These are phyloP conservation scores for Drosophila elegans DNA, from an alignment of 1,140 invertebrate genomes.

Conservation along the genomic window DNA sequence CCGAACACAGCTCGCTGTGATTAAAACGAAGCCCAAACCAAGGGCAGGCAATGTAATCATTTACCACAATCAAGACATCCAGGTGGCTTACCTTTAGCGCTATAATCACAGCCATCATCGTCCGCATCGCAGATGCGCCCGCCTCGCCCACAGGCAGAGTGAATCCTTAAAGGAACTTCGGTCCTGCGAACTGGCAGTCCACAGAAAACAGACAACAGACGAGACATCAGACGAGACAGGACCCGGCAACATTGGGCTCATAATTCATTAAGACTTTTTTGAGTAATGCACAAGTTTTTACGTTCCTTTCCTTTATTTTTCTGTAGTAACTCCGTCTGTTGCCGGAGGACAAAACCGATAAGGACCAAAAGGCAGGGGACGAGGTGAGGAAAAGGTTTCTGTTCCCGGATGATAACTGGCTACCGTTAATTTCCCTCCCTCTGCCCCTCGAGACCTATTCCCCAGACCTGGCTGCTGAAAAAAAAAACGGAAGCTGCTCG, in stretches of 20 bases:
- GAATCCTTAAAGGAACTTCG: slow-evolving; percentile 45
- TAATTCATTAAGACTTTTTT: slow-evolving; percentile 80
- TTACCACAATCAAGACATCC: slow-evolving; percentile 36
- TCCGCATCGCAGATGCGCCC: slow-evolving; percentile 29
- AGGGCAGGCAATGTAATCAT: slow-evolving; percentile 24
- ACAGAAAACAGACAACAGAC: slow-evolving; percentile 36
- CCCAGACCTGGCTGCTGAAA: slow-evolving; percentile 12
- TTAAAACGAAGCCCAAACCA: slow-evolving; percentile 2
- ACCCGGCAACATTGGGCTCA: slow-evolving; percentile 54
- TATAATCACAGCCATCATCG: slow-evolving; percentile 53
- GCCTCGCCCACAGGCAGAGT: slow-evolving; percentile 9
- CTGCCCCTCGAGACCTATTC: slow-evolving; percentile 1
- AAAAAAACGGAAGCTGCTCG: slow-evolving; percentile 9
- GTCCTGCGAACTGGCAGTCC: slow-evolving; percentile 33
- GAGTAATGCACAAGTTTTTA: slow-evolving; percentile 74
- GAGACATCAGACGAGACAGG: slow-evolving; percentile 49
- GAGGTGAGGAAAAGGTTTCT: slow-evolving; percentile 25
- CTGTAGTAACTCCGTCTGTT: slow-evolving; percentile 52
- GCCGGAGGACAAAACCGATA: slow-evolving; percentile 75
- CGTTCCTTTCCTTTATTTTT: slow-evolving; percentile 37
- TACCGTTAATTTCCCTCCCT: slow-evolving; percentile 56
- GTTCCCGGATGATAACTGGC: slow-evolving; percentile 64
- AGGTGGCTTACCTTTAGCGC: slow-evolving; percentile 32
- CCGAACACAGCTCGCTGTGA: neutral
- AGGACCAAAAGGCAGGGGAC: slow-evolving; percentile 21